Percentiles rank a stretch among this genome's conserved stretches.
Conservation (phyloP, 1,140 invertebrate species). For the Schlechtendalia chinensis region DNA sequence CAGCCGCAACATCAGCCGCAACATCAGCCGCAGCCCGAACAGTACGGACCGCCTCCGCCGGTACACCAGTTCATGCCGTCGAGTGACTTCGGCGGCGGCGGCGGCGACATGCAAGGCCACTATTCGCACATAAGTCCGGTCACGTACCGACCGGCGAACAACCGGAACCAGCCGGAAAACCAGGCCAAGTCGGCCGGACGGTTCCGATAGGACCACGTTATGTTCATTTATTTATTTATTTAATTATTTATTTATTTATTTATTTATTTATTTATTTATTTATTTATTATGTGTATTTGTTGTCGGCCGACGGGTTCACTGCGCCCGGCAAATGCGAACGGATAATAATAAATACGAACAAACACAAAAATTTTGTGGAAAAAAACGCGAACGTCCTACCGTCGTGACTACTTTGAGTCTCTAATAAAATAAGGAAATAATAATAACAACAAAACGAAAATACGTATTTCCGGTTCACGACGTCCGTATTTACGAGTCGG, state of each 20-base stretch:
- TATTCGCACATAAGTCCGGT: slow-evolving; percentile 37
- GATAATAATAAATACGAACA: no score
- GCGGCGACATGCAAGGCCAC: slow-evolving; percentile 26
- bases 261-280: slow-evolving; percentile 3
- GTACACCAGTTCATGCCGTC: slow-evolving; percentile 14
- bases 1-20: not conserved
- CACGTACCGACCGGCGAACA: slow-evolving; percentile 18
- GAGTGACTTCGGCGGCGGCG: slow-evolving; percentile 7
- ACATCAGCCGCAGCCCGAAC: not conserved
- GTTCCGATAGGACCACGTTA: not conserved
- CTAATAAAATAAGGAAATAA: no score
- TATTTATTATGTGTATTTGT: no score
- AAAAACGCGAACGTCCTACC: no score
- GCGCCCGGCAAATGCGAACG: not conserved
- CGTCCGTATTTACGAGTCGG: no score
- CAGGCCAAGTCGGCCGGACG: not conserved
- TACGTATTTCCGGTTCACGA: no score
- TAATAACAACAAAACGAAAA: no score
- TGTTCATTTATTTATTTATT: not conserved
- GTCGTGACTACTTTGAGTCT: no score
- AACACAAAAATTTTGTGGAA: no score
- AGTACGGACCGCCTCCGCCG: slow-evolving; percentile 25
- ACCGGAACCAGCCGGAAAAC: not conserved
- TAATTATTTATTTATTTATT: not conserved
- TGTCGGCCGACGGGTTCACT: no score